Evolutionary conservation across 2,888 invertebrate species (phyloP).

Genomic region (Pimpla rufipes): DNA sequence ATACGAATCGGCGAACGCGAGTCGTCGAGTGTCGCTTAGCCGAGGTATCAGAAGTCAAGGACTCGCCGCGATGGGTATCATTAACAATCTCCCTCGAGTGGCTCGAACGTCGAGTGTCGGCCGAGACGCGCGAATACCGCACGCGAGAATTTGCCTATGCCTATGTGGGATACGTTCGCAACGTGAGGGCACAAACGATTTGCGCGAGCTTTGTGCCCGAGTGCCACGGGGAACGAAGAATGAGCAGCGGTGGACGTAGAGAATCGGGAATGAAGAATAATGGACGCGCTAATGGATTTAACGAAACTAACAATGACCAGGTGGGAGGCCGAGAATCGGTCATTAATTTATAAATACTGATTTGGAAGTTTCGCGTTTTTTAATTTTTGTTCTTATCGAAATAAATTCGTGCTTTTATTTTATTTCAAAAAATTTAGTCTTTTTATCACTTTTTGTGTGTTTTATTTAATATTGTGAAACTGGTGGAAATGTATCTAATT

Average conservation of each 20-base stretch:
- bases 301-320: slow-evolving; percentile 81
- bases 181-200: slow-evolving; percentile 17
- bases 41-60: slow-evolving; percentile 7
- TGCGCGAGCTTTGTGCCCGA: slow-evolving; percentile 37
- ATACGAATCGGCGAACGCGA: slow-evolving; percentile 4
- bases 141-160: slow-evolving; percentile 54
- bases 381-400: too few relatives aligned
- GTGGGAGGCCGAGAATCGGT: slow-evolving; percentile 69
- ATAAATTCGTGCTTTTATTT: not conserved
- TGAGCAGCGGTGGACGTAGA: slow-evolving; percentile 36
- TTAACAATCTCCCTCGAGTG: slow-evolving; percentile 47
- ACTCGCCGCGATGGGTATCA: slow-evolving; percentile 44
- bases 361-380: not conserved
- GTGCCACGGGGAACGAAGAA: slow-evolving; percentile 39
- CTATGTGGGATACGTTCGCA: slow-evolving; percentile 25
- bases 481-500: too few relatives aligned
- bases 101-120: not conserved
- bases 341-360: not conserved
- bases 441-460: too few relatives aligned
- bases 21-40: slow-evolving; percentile 9
- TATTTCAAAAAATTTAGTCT: not conserved
- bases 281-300: slow-evolving; percentile 80
- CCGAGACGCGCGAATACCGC: slow-evolving; percentile 27
- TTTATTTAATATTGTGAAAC: too few relatives aligned
- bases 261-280: slow-evolving; percentile 81